Evolutionary conservation across 2,797 vertebrate species (phyloP).

Genomic region (Rhinogobio ventralis): DNA sequence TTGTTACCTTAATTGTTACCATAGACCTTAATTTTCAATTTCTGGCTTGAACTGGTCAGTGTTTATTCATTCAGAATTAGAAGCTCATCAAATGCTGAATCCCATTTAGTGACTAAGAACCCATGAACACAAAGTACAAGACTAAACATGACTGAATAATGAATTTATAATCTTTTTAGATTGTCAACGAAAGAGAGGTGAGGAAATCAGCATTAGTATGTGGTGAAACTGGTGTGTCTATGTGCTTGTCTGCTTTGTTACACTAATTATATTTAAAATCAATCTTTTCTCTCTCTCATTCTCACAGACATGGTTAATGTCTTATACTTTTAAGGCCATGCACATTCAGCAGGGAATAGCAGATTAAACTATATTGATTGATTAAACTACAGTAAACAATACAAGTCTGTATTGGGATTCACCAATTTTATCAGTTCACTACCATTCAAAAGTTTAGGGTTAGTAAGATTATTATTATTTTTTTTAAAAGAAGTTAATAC

Average conservation of each 20-base stretch:
- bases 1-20: not conserved
- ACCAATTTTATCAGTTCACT: not conserved
- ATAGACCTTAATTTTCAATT: not conserved
- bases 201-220: not conserved
- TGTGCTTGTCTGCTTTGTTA: not conserved
- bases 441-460: not conserved
- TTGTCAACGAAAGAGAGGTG: not conserved
- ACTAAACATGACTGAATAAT: not conserved
- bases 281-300: not conserved
- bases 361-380: not conserved
- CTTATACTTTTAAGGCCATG: not conserved
- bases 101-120: not conserved
- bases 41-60: not conserved
- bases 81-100: not conserved
- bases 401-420: not conserved
- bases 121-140: not conserved
- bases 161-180: not conserved
- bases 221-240: not conserved
- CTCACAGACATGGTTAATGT: not conserved
- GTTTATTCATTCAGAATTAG: not conserved
- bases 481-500: not conserved
- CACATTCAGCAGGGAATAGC: not conserved
- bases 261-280: not conserved
- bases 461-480: too few species aligned
- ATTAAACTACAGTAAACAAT: not conserved